A percentile compares a stretch with the other conserved stretches of the same genome.
Conservation (phyloP, 2,888 invertebrate species). For the Nezara viridula region DNA sequence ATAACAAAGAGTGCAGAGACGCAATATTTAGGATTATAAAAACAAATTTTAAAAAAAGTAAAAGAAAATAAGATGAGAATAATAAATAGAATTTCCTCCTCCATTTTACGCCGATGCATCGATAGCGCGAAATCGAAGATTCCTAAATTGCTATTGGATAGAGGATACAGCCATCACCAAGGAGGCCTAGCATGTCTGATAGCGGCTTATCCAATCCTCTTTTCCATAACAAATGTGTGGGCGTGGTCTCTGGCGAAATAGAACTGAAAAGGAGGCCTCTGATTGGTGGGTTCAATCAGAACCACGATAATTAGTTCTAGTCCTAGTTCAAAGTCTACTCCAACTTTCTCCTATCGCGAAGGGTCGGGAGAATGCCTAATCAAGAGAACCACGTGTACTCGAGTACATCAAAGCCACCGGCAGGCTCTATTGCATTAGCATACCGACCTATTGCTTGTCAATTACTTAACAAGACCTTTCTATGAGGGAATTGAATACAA, state of each 20-base stretch:
- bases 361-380: not conserved
- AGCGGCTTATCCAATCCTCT: not conserved
- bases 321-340: not conserved
- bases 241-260: not conserved
- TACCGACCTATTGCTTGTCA: not conserved
- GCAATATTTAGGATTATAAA: not conserved
- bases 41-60: too few species aligned
- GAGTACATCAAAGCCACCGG: not conserved
- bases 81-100: not conserved
- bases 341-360: not conserved
- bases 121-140: not conserved
- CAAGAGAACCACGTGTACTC: not conserved
- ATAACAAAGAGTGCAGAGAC: too few species aligned
- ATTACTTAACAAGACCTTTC: not conserved
- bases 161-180: not conserved
- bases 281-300: slow-evolving; percentile 13
- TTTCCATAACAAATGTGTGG: slow-evolving; percentile 1
- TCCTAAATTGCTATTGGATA: not conserved
- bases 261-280: not conserved
- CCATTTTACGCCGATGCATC: not conserved
- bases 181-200: not conserved
- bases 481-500: not conserved
- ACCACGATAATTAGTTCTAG: not conserved
- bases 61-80: not conserved
- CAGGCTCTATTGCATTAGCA: not conserved